Evolutionary conservation across 2,888 invertebrate species (phyloP).

Genomic region (Panzeria rudis): DNA sequence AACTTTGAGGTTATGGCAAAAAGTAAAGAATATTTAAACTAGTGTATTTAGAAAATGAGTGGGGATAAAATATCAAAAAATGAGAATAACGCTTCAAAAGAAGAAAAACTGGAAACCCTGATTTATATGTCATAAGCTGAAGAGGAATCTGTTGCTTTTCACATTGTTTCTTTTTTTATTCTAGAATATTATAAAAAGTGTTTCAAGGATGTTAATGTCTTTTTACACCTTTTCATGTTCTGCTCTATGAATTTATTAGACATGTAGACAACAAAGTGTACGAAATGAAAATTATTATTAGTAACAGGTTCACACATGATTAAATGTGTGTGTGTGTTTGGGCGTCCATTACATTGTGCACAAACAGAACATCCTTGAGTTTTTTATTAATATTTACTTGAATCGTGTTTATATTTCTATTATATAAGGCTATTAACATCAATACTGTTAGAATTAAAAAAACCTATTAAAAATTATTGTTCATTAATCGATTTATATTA

Average conservation of each 20-base stretch:
- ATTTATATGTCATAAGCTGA: not conserved
- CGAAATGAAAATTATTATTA: slow-evolving; percentile 5
- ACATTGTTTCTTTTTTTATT: not conserved
- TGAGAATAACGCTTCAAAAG: no score
- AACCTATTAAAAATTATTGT: slow-evolving; percentile 20
- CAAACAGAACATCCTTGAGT: slow-evolving; percentile 72
- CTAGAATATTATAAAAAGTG: slow-evolving; percentile 11
- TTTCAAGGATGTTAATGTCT: slow-evolving; percentile 55
- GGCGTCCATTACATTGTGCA: slow-evolving; percentile 39
- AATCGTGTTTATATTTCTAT: slow-evolving; percentile 22
- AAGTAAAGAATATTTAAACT: no score
- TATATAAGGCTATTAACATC: slow-evolving; percentile 7
- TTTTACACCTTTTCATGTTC: not conserved
- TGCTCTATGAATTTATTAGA: slow-evolving; percentile 33
- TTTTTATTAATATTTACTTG: slow-evolving; percentile 16
- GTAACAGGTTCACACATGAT: slow-evolving; percentile 32
- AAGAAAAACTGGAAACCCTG: no score
- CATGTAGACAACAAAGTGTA: not conserved
- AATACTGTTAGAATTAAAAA: slow-evolving; percentile 1
- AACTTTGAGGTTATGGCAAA: no score
- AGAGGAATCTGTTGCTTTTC: not conserved
- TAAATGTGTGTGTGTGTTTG: slow-evolving; percentile 15
- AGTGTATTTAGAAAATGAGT: no score
- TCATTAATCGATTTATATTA: slow-evolving; percentile 39
- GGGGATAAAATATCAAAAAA: no score